phyloP scores from a whole-genome alignment of 2,113 vertebrate species.

The Cavia porcellus region DNA sequence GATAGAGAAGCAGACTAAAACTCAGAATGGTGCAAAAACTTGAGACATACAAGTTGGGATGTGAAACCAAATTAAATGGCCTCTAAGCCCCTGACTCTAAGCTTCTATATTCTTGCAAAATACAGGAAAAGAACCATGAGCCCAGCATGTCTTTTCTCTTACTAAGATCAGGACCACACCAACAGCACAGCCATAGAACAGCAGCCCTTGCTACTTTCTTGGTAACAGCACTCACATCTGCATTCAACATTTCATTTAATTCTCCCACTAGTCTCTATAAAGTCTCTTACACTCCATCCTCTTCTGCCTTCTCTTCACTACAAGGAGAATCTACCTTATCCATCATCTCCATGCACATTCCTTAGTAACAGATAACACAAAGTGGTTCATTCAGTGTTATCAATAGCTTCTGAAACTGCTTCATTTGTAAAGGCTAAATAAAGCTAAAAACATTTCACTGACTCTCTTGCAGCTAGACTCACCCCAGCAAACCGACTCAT shows the following conservation, averaged over 20 bases:
- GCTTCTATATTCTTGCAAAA: background rate
- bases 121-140: background rate
- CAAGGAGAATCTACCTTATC: background rate
- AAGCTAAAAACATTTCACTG: background rate
- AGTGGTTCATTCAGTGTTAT: background rate
- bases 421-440: background rate
- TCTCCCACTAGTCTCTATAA: background rate
- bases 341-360: background rate
- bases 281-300: background rate
- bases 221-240: background rate
- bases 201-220: background rate
- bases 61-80: background rate
- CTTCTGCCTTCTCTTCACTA: background rate
- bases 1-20: background rate
- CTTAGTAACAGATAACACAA: background rate
- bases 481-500: background rate
- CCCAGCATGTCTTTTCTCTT: background rate
- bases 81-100: background rate
- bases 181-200: background rate
- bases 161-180: background rate
- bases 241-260: background rate
- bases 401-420: background rate
- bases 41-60: background rate
- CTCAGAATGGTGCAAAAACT: background rate
- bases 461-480: conserved; percentile 59